Evolutionary conservation across 2,888 invertebrate genomes (phyloP).

Genomic region (Drosophila infuscata): DNA sequence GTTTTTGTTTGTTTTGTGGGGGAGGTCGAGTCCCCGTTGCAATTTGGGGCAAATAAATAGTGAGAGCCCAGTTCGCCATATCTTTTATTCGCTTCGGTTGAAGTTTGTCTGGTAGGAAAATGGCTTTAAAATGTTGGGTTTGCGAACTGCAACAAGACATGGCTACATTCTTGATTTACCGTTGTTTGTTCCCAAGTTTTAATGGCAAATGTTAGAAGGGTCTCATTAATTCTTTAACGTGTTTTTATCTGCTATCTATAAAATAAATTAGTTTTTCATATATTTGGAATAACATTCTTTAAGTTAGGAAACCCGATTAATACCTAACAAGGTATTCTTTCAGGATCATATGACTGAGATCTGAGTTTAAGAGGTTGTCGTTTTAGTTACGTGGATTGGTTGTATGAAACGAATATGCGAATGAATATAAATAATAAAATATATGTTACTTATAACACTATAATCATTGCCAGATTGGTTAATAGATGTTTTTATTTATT

Average conservation of each 20-base stretch:
- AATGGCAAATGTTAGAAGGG: not conserved
- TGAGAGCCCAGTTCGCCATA: conserved; percentile 20
- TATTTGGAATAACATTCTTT: not conserved
- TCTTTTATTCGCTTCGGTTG: conserved; percentile 54
- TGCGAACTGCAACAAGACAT: not conserved
- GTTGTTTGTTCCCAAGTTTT: not conserved
- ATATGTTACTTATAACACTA: not conserved
- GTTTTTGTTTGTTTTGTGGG: conserved; percentile 8
- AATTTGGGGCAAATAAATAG: conserved; percentile 78
- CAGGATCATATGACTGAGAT: too few species aligned
- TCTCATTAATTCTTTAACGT: conserved; percentile 31
- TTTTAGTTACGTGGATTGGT: not conserved
- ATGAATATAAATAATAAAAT: not conserved
- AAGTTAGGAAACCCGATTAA: too few species aligned
- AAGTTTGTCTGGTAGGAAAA: conserved; percentile 49
- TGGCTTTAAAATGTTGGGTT: conserved; percentile 51
- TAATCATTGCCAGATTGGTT: conserved; percentile 3
- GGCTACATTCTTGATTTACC: not conserved
- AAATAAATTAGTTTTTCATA: not conserved
- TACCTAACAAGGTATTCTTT: too few species aligned
- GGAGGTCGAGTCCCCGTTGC: conserved; percentile 7
- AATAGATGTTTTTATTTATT: not conserved
- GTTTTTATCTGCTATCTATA: not conserved
- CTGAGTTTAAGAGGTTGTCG: not conserved
- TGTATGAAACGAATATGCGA: not conserved